These are phyloP conservation scores for Meganola albula DNA, from an alignment of 2,888 invertebrate genomes.

Conservation along the genomic window DNA sequence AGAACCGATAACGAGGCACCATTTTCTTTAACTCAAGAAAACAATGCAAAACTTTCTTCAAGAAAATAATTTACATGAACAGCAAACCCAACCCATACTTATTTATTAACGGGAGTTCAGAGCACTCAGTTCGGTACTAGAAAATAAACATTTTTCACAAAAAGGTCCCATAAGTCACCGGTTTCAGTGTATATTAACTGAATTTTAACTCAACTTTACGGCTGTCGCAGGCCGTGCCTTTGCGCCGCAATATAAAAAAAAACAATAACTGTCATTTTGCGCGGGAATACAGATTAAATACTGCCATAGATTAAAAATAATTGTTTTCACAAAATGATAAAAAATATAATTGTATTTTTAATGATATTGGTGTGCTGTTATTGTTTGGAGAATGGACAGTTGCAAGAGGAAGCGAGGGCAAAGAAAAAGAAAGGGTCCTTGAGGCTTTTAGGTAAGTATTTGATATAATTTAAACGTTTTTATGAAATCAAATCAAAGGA, in stretches of 20 bases:
- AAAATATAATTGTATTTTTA: conserved; percentile 38
- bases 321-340: conserved; percentile 39
- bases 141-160: conserved; percentile 29
- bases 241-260: conserved; percentile 12
- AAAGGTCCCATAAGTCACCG: conserved; percentile 13
- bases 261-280: conserved; percentile 14
- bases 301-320: conserved; percentile 9
- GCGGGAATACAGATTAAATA: conserved; percentile 7
- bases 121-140: conserved; percentile 38
- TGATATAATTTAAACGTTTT: conserved; percentile 11
- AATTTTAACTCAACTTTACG: conserved; percentile 11
- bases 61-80: conserved; percentile 47
- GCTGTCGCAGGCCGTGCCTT: conserved; percentile 6
- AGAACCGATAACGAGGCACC: conserved; percentile 51
- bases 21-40: conserved; percentile 58
- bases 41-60: conserved; percentile 66
- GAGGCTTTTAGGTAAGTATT: conserved; percentile 54
- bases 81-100: conserved; percentile 40
- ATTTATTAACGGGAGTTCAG: conserved; percentile 52
- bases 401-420: conserved; percentile 53
- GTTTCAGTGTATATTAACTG: conserved; percentile 9
- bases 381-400: conserved; percentile 47
- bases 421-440: conserved; percentile 57
- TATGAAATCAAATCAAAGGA: not conserved
- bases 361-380: conserved; percentile 51